Evolutionary conservation across 1,140 invertebrate genomes (phyloP).

Genomic region (Diplogasteroides magnus): DNA sequence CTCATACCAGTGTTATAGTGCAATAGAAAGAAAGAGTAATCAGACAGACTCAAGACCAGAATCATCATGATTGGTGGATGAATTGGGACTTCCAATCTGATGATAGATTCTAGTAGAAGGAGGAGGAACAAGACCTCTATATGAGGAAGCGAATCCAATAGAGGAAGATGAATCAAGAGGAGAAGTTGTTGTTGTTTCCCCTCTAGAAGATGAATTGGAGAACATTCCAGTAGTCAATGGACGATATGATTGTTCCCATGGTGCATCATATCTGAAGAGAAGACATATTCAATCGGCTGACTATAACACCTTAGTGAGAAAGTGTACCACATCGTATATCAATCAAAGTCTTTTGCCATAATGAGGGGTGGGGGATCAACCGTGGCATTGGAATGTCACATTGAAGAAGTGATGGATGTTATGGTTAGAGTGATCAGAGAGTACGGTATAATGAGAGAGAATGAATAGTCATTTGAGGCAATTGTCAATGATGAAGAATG

Average conservation of each 20-base stretch:
- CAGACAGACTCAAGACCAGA: conserved; percentile 30
- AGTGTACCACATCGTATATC: too few species aligned
- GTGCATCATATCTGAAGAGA: conserved; percentile 33
- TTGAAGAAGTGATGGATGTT: too few species aligned
- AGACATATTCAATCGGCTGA: not conserved
- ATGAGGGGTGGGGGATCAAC: too few species aligned
- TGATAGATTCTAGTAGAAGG: conserved; percentile 17
- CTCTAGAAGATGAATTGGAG: conserved; percentile 18
- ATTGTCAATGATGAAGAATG: too few species aligned
- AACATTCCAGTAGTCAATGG: conserved; percentile 16
- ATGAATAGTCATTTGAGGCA: not conserved
- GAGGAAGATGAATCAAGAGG: conserved; percentile 34
- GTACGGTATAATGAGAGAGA: not conserved
- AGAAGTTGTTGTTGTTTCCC: conserved; percentile 27
- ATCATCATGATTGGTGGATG: conserved; percentile 18
- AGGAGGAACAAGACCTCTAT: conserved; percentile 7
- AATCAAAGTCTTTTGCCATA: too few species aligned
- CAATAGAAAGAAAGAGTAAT: not conserved
- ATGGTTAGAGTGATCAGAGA: not conserved
- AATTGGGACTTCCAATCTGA: conserved; percentile 22
- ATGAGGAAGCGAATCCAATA: conserved; percentile 11
- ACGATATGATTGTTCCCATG: conserved; percentile 26
- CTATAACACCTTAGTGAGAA: not conserved
- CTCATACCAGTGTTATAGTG: too few species aligned
- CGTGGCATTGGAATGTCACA: too few species aligned